Conservation (phyloP, 2,113 vertebrate species). For the Scytalopus superciliaris region DNA sequence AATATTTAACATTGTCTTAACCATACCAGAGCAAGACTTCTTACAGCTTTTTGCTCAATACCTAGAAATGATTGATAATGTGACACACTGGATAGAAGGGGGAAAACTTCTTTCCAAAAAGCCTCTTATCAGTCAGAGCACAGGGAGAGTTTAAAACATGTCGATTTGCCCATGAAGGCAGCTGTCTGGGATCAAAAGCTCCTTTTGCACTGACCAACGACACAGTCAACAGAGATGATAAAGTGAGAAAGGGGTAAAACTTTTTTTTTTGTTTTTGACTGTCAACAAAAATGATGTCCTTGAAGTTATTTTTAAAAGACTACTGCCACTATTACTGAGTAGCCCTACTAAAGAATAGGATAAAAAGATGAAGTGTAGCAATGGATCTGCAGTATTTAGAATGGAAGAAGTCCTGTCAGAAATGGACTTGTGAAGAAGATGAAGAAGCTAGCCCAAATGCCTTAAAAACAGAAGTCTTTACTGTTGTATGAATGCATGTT, state of each 20-base stretch:
- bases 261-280: neutral
- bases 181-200: neutral
- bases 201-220: neutral
- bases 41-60: neutral
- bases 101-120: neutral
- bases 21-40: neutral
- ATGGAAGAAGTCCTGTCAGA: too few species aligned
- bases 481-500: too few species aligned
- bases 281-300: neutral
- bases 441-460: too few species aligned
- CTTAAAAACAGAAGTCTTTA: too few species aligned
- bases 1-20: neutral
- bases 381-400: too few species aligned
- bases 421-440: too few species aligned
- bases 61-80: neutral
- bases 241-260: neutral
- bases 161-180: neutral
- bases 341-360: neutral
- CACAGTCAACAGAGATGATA: neutral
- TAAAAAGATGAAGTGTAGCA: too few species aligned
- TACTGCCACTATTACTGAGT: neutral
- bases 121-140: neutral
- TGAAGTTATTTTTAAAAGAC: neutral
- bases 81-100: neutral
- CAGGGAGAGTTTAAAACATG: neutral